phyloP scores from a whole-genome alignment of 2,888 invertebrate species.

The Gortyna flavago region DNA sequence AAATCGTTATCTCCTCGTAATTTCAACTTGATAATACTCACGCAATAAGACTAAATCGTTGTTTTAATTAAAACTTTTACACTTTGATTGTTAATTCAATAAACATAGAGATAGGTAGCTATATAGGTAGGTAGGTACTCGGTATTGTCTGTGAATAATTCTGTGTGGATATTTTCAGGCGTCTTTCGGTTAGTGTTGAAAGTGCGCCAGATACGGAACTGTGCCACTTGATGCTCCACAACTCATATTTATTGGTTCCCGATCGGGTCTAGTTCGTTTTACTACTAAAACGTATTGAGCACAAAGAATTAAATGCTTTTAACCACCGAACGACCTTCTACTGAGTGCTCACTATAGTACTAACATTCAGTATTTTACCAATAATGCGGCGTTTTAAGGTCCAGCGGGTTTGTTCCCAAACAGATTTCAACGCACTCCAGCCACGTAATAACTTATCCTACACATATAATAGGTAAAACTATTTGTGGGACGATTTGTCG shows the following conservation, averaged over 20 bases:
- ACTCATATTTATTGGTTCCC: constrained; percentile 68
- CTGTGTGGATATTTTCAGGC: constrained; percentile 12
- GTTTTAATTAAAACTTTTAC: constrained; percentile 69
- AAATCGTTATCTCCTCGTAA: constrained; percentile 29
- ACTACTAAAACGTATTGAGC: constrained; percentile 4
- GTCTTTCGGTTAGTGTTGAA: constrained; percentile 24
- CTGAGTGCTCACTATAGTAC: constrained; percentile 21
- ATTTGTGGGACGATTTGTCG: constrained; percentile 59
- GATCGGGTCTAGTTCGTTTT: constrained; percentile 46
- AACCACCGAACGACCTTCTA: constrained; percentile 21
- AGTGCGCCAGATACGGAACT: constrained; percentile 48
- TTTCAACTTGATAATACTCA: constrained; percentile 35
- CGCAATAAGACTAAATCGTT: constrained; percentile 59
- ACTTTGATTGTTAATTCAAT: constrained; percentile 59
- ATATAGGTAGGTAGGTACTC: no score
- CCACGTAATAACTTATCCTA: constrained; percentile 43
- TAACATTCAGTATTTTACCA: constrained; percentile 42
- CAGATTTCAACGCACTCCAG: constrained; percentile 51
- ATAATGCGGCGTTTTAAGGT: constrained; percentile 21
- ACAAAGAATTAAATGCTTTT: constrained; percentile 39
- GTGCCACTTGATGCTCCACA: constrained; percentile 58
- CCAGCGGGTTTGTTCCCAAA: constrained; percentile 36
- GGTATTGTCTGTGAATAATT: not conserved
- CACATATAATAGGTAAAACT: constrained; percentile 53
- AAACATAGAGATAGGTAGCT: constrained; percentile 11